phyloP scores from a whole-genome alignment of 1,140 invertebrate species.

The Drosophila guanche region DNA sequence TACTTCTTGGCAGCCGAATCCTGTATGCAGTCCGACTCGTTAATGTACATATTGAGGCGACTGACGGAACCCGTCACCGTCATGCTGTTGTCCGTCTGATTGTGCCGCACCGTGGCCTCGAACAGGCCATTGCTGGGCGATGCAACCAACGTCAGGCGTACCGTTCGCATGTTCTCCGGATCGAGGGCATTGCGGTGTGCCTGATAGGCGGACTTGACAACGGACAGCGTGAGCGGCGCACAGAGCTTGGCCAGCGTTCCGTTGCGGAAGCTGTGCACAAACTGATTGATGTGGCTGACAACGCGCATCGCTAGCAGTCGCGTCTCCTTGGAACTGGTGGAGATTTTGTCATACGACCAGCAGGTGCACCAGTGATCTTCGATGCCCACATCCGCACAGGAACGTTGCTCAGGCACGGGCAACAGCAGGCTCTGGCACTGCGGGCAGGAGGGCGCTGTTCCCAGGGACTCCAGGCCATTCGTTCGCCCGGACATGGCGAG shows the following conservation, averaged over 20 bases:
- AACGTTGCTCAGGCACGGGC: conserved; percentile 86
- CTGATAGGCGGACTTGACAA: conserved; percentile 54
- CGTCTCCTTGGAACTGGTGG: conserved; percentile 83
- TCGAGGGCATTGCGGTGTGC: conserved; percentile 39
- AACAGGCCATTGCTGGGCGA: conserved; percentile 85
- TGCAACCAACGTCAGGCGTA: conserved; percentile 84
- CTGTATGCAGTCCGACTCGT: conserved; percentile 84
- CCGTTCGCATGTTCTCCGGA: conserved; percentile 37
- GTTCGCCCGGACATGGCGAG: conserved; percentile 83
- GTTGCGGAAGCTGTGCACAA: conserved; percentile 61
- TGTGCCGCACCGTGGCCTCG: conserved; percentile 85
- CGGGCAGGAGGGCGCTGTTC: conserved; percentile 84
- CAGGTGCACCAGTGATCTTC: conserved; percentile 92
- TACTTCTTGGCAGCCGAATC: conserved; percentile 85
- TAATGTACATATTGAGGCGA: conserved; percentile 86
- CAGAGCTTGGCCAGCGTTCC: conserved; percentile 62
- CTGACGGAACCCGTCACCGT: conserved; percentile 84
- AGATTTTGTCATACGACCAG: conserved; percentile 84
- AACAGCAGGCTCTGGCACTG: conserved; percentile 88
- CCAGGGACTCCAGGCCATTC: conserved; percentile 74
- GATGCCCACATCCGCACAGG: conserved; percentile 89
- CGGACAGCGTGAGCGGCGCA: conserved; percentile 33
- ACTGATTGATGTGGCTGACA: conserved; percentile 84
- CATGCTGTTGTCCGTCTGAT: conserved; percentile 57
- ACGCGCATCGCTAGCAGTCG: conserved; percentile 84